Percentiles rank a stretch among this genome's conserved stretches.
Conservation (phyloP, 2,797 vertebrate species). For the Eulemur mongoz region DNA sequence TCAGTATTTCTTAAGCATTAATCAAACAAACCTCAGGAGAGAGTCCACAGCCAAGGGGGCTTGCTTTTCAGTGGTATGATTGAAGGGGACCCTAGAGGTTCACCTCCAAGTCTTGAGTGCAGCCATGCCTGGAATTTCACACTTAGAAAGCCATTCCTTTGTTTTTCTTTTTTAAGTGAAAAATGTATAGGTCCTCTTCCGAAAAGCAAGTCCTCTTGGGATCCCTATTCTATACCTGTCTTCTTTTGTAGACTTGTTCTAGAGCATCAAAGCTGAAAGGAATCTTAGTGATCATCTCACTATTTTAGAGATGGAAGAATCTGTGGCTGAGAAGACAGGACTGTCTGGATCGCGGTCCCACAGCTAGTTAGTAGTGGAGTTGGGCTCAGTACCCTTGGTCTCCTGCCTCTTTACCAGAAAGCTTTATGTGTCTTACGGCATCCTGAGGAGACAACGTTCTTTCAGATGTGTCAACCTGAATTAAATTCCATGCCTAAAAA, state of each 20-base stretch:
- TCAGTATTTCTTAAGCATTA: not conserved
- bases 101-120: not conserved
- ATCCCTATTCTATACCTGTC: not conserved
- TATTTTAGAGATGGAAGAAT: not conserved
- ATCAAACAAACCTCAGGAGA: not conserved
- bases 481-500: conserved; percentile 67
- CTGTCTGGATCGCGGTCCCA: not conserved
- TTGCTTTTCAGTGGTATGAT: not conserved
- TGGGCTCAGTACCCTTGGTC: conserved; percentile 4
- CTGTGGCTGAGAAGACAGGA: not conserved
- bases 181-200: not conserved
- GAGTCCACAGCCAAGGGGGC: not conserved
- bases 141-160: not conserved
- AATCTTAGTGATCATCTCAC: not conserved
- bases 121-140: not conserved
- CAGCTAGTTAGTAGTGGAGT: conserved; percentile 52
- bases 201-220: not conserved
- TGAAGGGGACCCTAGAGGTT: not conserved
- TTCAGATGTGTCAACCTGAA: conserved; percentile 55
- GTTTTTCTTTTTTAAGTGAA: not conserved
- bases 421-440: not conserved
- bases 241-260: not conserved
- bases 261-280: not conserved
- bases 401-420: conserved; percentile 48
- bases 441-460: conserved; percentile 67